A percentile compares a stretch with the other conserved stretches of the same genome.
Evolutionary conservation across 53 echinoderm and acorn worm species (phyloP).

Genomic region (Paracentrotus lividus): DNA sequence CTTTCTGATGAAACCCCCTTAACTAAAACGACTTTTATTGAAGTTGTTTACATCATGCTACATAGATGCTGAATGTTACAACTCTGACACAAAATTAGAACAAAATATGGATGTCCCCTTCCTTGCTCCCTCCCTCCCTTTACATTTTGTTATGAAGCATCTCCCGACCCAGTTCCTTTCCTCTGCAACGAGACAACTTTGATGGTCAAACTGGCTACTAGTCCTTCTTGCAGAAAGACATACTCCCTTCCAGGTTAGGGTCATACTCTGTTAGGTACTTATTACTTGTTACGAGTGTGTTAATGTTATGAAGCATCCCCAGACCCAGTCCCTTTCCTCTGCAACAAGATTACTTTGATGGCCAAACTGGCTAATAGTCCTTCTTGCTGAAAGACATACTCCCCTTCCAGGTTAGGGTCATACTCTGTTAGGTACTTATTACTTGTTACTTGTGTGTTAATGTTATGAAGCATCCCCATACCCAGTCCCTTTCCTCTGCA

Average conservation of each 20-base stretch:
- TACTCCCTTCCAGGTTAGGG: constrained; percentile 61
- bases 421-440: constrained; percentile 81
- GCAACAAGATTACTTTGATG: constrained; percentile 45
- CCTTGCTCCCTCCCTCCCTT: background rate
- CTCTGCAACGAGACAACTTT: constrained; percentile 46
- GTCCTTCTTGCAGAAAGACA: constrained; percentile 33
- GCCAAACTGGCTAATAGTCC: constrained; percentile 50
- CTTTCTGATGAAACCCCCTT: background rate
- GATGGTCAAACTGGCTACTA: constrained; percentile 32
- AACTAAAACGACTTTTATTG: background rate
- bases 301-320: background rate
- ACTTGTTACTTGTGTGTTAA: constrained; percentile 77
- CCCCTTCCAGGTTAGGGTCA: constrained; percentile 63
- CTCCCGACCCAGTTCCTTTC: background rate
- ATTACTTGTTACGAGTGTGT: constrained; percentile 80
- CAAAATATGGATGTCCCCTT: background rate
- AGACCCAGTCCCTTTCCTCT: background rate
- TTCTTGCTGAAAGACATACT: constrained; percentile 42
- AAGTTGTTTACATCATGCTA: background rate
- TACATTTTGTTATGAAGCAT: background rate
- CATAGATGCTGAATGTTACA: background rate
- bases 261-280: constrained; percentile 78
- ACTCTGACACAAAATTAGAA: background rate
- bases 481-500: background rate
- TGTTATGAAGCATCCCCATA: background rate